These are phyloP conservation scores for Oryzias sinensis DNA, from an alignment of 2,797 vertebrate genomes.

Conservation along the genomic window DNA sequence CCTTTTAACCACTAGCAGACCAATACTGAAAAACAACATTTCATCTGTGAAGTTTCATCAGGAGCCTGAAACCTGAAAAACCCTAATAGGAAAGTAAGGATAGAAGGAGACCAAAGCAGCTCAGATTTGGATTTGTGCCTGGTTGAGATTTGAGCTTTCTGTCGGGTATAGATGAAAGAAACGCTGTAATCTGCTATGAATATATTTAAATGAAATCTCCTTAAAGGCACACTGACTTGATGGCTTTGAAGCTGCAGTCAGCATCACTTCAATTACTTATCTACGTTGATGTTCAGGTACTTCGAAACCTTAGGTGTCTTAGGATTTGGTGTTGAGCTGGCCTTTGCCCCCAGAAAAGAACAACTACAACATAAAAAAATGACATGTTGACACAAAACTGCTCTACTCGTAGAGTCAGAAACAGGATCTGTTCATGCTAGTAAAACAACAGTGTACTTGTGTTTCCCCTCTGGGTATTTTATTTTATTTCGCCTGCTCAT, in stretches of 20 bases:
- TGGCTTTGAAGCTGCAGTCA: background rate
- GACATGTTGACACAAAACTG: slow-evolving; percentile 16
- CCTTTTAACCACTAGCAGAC: no score
- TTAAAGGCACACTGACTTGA: slow-evolving; percentile 18
- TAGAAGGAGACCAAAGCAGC: slow-evolving; percentile 51
- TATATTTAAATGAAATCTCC: slow-evolving; percentile 16
- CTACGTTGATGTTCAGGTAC: no score
- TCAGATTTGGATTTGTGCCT: slow-evolving; percentile 25
- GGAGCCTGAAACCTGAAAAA: slow-evolving; percentile 27
- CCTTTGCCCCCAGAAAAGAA: slow-evolving; percentile 14
- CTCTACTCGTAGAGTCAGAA: slow-evolving; percentile 21
- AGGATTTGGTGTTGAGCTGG: slow-evolving; percentile 6
- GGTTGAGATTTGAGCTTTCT: slow-evolving; percentile 47
- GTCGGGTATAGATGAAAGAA: slow-evolving; percentile 48
- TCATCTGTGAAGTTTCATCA: slow-evolving; percentile 9
- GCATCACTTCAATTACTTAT: no score
- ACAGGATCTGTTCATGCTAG: slow-evolving; percentile 35
- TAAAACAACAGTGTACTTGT: slow-evolving; percentile 23
- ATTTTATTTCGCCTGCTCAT: slow-evolving; percentile 3
- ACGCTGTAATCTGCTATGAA: slow-evolving; percentile 28
- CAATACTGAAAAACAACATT: no score
- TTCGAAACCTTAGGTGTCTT: no score
- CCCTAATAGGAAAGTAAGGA: slow-evolving; percentile 56
- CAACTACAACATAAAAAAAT: slow-evolving; percentile 1
- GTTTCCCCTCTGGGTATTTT: slow-evolving; percentile 10